These are phyloP conservation scores for Sinopyrophorus schimmeli DNA, from an alignment of 2,888 invertebrate genomes.

Conservation along the genomic window DNA sequence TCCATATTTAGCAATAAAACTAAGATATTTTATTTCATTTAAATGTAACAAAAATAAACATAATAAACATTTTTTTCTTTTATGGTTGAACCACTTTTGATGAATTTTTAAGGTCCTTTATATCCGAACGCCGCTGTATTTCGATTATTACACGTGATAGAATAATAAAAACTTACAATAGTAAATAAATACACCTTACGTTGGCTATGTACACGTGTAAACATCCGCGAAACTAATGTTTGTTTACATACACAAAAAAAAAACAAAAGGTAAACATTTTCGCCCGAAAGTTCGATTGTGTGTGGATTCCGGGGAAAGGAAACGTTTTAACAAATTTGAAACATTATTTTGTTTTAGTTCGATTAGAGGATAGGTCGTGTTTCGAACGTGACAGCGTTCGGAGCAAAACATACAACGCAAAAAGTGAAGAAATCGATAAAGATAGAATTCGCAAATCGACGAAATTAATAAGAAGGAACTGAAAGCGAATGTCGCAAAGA, in stretches of 20 bases:
- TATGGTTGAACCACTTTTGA: too few species aligned
- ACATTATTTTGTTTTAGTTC: too few species aligned
- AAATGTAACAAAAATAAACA: too few species aligned
- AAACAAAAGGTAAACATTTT: constrained; percentile 1
- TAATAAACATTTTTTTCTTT: too few species aligned
- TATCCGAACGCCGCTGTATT: too few species aligned
- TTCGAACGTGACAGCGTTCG: constrained; percentile 1
- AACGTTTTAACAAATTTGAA: too few species aligned
- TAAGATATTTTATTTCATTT: too few species aligned
- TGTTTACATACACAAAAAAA: constrained; percentile 5
- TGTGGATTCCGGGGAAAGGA: too few species aligned
- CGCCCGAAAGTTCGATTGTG: background rate
- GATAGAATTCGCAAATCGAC: background rate
- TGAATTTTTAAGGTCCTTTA: too few species aligned
- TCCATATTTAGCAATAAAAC: too few species aligned
- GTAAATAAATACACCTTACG: constrained; percentile 1
- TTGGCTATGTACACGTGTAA: constrained; percentile 6
- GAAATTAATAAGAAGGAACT: constrained; percentile 9
- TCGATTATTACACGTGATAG: too few species aligned
- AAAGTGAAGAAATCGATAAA: constrained; percentile 5
- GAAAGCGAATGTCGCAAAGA: constrained; percentile 12
- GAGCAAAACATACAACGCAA: background rate
- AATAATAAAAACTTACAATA: too few species aligned
- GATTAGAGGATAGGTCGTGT: constrained; percentile 7
- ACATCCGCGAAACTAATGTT: constrained; percentile 1